A percentile compares a stretch with the other conserved stretches of the same genome.
Conservation (phyloP, 2,113 vertebrate genomes). For the Xyrauchen texanus region DNA sequence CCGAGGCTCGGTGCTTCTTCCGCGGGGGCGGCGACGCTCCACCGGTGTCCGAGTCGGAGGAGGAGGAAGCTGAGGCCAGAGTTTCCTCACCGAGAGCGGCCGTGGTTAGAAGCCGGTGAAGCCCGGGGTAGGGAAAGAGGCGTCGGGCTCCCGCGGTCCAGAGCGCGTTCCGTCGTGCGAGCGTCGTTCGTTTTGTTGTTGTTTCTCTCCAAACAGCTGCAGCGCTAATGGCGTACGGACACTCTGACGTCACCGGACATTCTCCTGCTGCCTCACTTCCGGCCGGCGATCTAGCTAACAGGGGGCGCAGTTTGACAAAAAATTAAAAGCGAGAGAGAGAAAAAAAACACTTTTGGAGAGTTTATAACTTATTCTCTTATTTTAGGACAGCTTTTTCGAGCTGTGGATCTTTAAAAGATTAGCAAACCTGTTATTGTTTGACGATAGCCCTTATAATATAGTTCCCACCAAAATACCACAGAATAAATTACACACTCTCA, state of each 20-base stretch:
- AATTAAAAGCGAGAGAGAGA: too few species aligned
- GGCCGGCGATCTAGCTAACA: constrained; percentile 54
- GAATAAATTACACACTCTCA: too few species aligned
- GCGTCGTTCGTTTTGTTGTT: constrained; percentile 69
- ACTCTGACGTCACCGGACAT: constrained; percentile 88
- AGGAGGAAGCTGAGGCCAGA: constrained; percentile 99
- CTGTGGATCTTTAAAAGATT: too few species aligned
- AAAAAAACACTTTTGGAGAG: too few species aligned
- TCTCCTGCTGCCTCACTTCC: constrained; percentile 83
- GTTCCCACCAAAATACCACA: too few species aligned
- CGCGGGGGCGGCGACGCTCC: constrained; percentile 98
- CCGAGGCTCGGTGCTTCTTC: constrained; percentile 98
- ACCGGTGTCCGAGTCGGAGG: constrained; percentile 99
- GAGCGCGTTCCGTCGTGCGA: constrained; percentile 11
- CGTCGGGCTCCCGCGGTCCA: constrained; percentile 75
- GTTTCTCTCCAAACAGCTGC: constrained; percentile 83
- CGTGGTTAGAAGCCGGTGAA: constrained; percentile 93
- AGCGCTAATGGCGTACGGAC: constrained; percentile 86
- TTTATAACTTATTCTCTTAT: too few species aligned
- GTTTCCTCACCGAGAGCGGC: constrained; percentile 98
- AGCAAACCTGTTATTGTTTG: too few species aligned
- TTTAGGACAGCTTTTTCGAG: too few species aligned
- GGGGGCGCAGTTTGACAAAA: background rate
- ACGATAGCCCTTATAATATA: too few species aligned
- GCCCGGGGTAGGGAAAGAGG: constrained; percentile 79